Conservation (phyloP, 2,113 vertebrate genomes). For the Bambusicola thoracicus region DNA sequence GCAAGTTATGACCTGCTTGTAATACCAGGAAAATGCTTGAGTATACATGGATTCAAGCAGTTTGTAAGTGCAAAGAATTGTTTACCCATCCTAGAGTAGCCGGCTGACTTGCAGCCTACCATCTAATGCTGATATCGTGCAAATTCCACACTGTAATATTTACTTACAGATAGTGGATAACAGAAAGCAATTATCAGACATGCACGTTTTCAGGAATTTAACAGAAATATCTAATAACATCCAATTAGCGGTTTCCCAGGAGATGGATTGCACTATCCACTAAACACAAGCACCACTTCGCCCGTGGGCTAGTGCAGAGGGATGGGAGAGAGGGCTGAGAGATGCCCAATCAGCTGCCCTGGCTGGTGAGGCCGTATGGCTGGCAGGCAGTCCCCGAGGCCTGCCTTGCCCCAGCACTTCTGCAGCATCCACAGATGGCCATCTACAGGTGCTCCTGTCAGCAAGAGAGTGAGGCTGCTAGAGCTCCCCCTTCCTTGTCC, state of each 20-base stretch:
- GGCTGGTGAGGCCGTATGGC: not conserved
- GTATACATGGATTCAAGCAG: not conserved
- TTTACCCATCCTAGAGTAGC: not conserved
- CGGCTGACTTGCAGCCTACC: not conserved
- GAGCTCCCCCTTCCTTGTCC: not conserved
- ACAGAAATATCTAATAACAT: not conserved
- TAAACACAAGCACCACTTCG: not conserved
- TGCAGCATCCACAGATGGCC: not conserved
- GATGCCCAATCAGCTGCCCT: not conserved
- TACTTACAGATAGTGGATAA: not conserved
- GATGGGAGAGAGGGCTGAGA: not conserved
- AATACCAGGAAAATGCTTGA: not conserved
- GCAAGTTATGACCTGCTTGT: not conserved
- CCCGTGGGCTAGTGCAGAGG: fast-evolving
- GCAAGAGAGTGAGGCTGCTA: not conserved
- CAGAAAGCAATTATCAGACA: not conserved
- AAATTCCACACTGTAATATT: not conserved
- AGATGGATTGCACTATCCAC: not conserved
- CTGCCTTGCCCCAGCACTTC: not conserved
- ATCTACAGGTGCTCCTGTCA: too few species aligned
- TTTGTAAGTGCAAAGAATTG: not conserved
- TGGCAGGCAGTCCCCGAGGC: not conserved
- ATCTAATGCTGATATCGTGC: not conserved
- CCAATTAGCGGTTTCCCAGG: not conserved
- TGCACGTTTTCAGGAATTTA: not conserved